Percentiles rank a stretch among this genome's conserved stretches.
Conservation (phyloP, 2,797 vertebrate species). For the Lophius americanus region DNA sequence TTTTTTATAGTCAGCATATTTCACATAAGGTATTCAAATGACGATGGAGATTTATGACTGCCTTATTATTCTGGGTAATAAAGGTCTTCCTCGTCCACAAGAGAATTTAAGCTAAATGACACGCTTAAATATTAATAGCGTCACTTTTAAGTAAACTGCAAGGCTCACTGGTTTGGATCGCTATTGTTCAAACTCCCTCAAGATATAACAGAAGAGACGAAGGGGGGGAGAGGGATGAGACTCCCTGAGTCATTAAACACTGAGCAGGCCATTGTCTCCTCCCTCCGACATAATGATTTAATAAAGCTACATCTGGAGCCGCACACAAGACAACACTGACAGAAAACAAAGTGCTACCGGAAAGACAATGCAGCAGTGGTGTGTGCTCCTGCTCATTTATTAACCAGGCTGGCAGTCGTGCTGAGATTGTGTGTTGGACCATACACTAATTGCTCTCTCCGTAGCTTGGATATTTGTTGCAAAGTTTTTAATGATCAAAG, state of each 20-base stretch:
- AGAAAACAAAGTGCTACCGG: slow-evolving; percentile 73
- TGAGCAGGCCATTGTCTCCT: slow-evolving; percentile 73
- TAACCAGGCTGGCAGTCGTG: slow-evolving; percentile 67
- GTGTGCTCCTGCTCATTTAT: slow-evolving; percentile 65
- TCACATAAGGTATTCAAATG: slow-evolving; percentile 41
- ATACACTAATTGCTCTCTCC: slow-evolving; percentile 71
- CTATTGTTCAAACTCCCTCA: slow-evolving; percentile 55
- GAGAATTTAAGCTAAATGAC: slow-evolving; percentile 62
- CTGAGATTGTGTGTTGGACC: slow-evolving; percentile 66
- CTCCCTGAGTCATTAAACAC: slow-evolving; percentile 74
- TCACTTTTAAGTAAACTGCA: slow-evolving; percentile 65
- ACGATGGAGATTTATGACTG: slow-evolving; percentile 58
- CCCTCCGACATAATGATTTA: slow-evolving; percentile 75
- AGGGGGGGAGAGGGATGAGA: slow-evolving; percentile 55
- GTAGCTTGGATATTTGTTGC: slow-evolving; percentile 65
- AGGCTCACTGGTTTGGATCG: slow-evolving; percentile 51
- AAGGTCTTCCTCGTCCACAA: slow-evolving; percentile 38
- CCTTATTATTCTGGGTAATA: slow-evolving; percentile 53
- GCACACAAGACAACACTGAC: slow-evolving; percentile 66
- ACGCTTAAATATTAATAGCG: slow-evolving; percentile 63
- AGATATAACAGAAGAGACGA: slow-evolving; percentile 55
- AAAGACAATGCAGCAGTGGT: slow-evolving; percentile 69
- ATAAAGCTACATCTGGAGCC: slow-evolving; percentile 76
- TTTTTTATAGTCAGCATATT: slow-evolving; percentile 1
- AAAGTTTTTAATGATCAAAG: slow-evolving; percentile 63